Evolutionary conservation across 2,797 vertebrate genomes (phyloP), one percentile per base, ranked within the genome.

Genomic region (Megalops cyprinoides): DNA sequence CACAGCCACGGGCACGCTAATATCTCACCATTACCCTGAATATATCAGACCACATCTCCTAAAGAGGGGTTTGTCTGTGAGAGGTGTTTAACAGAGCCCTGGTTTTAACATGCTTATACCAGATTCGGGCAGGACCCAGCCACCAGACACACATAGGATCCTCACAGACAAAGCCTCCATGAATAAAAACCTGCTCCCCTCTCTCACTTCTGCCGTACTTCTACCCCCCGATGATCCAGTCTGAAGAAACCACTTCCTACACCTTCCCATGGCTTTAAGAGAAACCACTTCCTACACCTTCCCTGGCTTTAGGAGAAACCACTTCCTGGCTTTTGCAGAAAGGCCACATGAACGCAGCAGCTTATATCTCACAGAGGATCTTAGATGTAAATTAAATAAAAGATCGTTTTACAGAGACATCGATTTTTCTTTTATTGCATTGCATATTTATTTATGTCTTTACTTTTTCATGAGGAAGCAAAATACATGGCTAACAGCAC

Each of bases 141-240:
- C n/a, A n/a, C n/a, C n/a, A n/a, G n/a, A n/a, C n/a, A n/a, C n/a
- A n/a, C n/a, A n/a, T n/a, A n/a, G n/a, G n/a, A n/a, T n/a, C n/a
- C n/a, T n/a, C n/a, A n/a, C n/a, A n/a, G n/a, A n/a, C n/a, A n/a
- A n/a, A n/a, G 91, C 79, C 78, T 93, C 91, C 86, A 91, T 94
- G 93, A 95, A 92, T 95, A 94, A 95, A 94, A 93, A 91, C 86
- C 85, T 88, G 86, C 34, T 84, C 83, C 91, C 67, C 84, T 88
- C 60, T 86, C 87, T 82, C 82, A 85, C 85, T 79, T 76, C 82
- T 85, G 81, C 86, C 23, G 90, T 87, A 76, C 74, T 82, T 79
- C 58, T 69, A 79, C 81, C 74, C 77, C 42, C 75, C 76, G 83
- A 87, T 86, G 84, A 92, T 92, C 90, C 88, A 90, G 87, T 90